These are phyloP conservation scores for Watsonalla cultraria DNA, from an alignment of 2,888 invertebrate genomes.

Conservation along the genomic window DNA sequence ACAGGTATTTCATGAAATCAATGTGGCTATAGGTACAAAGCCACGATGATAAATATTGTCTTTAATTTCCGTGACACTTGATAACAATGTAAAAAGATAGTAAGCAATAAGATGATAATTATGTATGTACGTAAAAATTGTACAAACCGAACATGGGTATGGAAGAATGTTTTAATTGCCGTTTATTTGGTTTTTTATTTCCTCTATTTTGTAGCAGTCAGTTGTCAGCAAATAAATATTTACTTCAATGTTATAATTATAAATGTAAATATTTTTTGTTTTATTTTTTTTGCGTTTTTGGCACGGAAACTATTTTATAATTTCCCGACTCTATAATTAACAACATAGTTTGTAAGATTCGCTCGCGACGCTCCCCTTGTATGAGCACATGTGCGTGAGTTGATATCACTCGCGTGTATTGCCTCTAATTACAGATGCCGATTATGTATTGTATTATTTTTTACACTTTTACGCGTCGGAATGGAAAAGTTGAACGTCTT, in stretches of 20 bases:
- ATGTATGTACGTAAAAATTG: neutral
- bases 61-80: no score
- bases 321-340: neutral
- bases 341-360: neutral
- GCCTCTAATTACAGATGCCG: slow-evolving; percentile 47
- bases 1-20: no score
- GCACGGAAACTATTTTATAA: neutral
- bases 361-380: neutral
- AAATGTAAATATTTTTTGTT: slow-evolving; percentile 25
- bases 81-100: no score
- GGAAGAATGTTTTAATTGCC: neutral
- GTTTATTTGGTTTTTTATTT: neutral
- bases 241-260: slow-evolving; percentile 11
- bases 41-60: no score
- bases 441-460: slow-evolving; percentile 62
- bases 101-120: no score
- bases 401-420: slow-evolving; percentile 43
- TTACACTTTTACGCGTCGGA: slow-evolving; percentile 55
- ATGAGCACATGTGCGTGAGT: slow-evolving; percentile 16
- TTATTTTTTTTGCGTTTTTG: slow-evolving; percentile 19
- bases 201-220: neutral
- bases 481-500: slow-evolving; percentile 67
- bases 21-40: no score
- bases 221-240: neutral
- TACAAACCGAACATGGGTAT: neutral